phyloP scores from a whole-genome alignment of 1,140 invertebrate species.

The Whitmania pigra region DNA sequence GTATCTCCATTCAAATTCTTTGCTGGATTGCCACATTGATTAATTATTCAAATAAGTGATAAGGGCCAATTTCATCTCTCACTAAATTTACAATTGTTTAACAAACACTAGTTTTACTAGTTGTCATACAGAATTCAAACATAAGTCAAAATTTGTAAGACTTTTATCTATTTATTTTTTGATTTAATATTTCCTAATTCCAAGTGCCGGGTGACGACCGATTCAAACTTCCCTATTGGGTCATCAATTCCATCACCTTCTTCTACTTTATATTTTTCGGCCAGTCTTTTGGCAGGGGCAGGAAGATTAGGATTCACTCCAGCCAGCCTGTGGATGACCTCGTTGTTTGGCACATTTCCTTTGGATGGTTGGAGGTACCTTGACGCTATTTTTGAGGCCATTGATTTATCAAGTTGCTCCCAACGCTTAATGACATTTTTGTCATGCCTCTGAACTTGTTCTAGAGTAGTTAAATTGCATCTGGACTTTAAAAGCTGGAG shows the following conservation, averaged over 20 bases:
- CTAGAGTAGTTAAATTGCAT: conserved; percentile 25
- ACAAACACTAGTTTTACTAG: too few relatives aligned
- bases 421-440: conserved; percentile 30
- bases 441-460: conserved; percentile 32
- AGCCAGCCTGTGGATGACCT: conserved; percentile 25
- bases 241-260: neutral
- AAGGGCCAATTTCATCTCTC: too few relatives aligned
- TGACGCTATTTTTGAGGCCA: conserved; percentile 12
- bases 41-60: too few relatives aligned
- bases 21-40: too few relatives aligned
- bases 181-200: neutral
- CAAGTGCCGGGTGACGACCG: conserved; percentile 16
- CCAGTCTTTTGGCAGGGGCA: conserved; percentile 17
- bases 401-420: conserved; percentile 25
- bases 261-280: conserved; percentile 13
- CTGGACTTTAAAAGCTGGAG: conserved; percentile 29
- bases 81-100: too few relatives aligned
- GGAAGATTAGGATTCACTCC: conserved; percentile 27
- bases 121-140: too few relatives aligned
- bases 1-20: too few relatives aligned
- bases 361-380: conserved; percentile 22
- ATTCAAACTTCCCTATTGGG: conserved; percentile 15
- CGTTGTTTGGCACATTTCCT: conserved; percentile 19
- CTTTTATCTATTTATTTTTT: too few relatives aligned
- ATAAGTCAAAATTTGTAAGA: too few relatives aligned